Conservation (phyloP, 2,797 vertebrate species). For the Clamator glandarius region DNA sequence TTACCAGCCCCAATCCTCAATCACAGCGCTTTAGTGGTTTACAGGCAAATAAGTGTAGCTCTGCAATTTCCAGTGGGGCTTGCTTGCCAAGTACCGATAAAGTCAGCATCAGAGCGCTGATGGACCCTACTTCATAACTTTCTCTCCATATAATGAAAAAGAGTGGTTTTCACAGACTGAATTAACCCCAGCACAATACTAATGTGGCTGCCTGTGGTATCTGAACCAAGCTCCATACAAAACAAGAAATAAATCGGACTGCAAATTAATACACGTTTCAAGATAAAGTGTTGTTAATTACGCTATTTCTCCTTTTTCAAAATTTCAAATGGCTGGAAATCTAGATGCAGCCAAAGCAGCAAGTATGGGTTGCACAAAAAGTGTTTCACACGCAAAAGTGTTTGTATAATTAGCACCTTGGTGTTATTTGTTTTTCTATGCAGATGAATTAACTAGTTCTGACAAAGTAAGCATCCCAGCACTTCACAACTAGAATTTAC, state of each 20-base stretch:
- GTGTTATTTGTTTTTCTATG: neutral
- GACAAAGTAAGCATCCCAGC: neutral
- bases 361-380: neutral
- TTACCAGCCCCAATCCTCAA: neutral
- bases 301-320: neutral
- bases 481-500: neutral
- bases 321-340: neutral
- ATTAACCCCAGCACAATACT: neutral
- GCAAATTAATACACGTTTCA: neutral
- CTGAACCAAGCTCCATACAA: neutral
- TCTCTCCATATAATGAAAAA: neutral
- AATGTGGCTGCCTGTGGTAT: accelerated
- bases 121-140: neutral
- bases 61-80: neutral
- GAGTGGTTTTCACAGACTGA: neutral
- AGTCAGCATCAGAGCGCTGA: neutral
- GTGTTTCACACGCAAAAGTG: neutral
- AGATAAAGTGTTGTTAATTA: neutral
- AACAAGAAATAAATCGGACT: neutral
- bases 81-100: neutral
- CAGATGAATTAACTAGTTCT: neutral
- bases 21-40: neutral
- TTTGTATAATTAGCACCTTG: neutral
- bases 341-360: neutral
- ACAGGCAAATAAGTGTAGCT: neutral